These are phyloP conservation scores for Vidua macroura DNA, from an alignment of 2,113 vertebrate genomes.

Conservation along the genomic window DNA sequence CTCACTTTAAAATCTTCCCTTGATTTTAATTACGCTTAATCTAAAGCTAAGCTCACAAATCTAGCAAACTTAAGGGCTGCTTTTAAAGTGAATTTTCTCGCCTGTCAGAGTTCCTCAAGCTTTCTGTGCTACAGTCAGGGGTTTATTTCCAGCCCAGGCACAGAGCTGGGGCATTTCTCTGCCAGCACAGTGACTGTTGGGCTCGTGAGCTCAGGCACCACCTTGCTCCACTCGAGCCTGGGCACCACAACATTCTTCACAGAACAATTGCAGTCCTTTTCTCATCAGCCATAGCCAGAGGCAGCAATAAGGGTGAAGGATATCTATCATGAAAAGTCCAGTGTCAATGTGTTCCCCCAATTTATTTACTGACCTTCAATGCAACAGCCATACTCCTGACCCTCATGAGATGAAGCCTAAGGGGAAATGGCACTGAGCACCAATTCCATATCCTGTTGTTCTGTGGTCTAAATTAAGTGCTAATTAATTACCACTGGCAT, in stretches of 20 bases:
- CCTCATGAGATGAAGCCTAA: conserved; percentile 85
- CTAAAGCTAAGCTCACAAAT: conserved; percentile 54
- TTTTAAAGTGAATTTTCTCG: conserved; percentile 48
- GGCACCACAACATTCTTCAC: conserved; percentile 47
- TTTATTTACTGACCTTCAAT: conserved; percentile 88
- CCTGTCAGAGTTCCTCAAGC: background rate
- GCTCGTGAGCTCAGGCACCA: background rate
- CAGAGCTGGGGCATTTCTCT: background rate
- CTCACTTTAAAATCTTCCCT: conserved; percentile 38
- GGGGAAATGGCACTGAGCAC: conserved; percentile 86
- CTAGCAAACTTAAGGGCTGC: conserved; percentile 36
- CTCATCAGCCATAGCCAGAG: conserved; percentile 75
- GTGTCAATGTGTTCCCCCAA: conserved; percentile 82
- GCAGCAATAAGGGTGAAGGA: conserved; percentile 77
- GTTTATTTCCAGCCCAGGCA: conserved; percentile 16
- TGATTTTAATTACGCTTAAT: conserved; percentile 45
- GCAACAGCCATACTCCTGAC: conserved; percentile 83
- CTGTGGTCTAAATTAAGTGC: conserved; percentile 91
- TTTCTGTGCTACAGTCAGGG: background rate
- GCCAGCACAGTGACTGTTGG: background rate
- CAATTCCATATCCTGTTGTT: conserved; percentile 88
- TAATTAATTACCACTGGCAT: conserved; percentile 99
- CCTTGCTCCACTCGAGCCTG: conserved; percentile 37
- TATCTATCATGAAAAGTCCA: conserved; percentile 83
- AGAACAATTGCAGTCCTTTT: conserved; percentile 65